phyloP scores from a whole-genome alignment of 2,888 invertebrate species.

The Ophion ellenae region DNA sequence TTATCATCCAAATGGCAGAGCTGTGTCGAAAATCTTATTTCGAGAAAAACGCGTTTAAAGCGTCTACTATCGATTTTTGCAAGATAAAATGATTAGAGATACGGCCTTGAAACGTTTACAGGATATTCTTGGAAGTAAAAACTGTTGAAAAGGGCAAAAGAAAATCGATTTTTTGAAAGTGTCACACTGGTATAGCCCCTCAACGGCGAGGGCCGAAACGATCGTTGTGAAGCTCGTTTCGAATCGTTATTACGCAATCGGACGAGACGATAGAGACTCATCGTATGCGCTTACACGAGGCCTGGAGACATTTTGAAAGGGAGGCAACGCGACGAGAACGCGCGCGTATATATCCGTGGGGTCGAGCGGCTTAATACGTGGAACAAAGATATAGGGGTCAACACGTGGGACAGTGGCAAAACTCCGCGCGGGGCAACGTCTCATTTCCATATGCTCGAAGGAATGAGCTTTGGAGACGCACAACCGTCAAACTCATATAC shows the following conservation, averaged over 20 bases:
- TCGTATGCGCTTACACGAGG: background rate
- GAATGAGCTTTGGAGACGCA: slow-evolving; percentile 8
- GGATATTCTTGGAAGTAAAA: too few relatives aligned
- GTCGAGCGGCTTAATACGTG: slow-evolving; percentile 61
- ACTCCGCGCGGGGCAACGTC: slow-evolving; percentile 60
- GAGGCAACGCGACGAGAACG: background rate
- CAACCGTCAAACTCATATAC: background rate
- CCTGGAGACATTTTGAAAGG: background rate
- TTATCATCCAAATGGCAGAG: too few relatives aligned
- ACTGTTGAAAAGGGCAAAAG: too few relatives aligned
- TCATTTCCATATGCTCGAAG: slow-evolving; percentile 73
- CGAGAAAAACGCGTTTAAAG: too few relatives aligned
- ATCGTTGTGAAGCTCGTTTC: background rate
- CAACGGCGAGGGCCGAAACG: background rate
- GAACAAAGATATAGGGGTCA: slow-evolving; percentile 74
- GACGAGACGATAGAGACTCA: background rate
- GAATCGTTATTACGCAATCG: slow-evolving; percentile 18
- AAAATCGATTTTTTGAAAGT: too few relatives aligned
- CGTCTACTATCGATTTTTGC: too few relatives aligned
- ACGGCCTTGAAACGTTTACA: too few relatives aligned
- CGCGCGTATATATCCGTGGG: slow-evolving; percentile 49
- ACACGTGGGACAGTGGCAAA: slow-evolving; percentile 71
- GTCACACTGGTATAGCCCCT: background rate
- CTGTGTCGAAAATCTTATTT: too few relatives aligned
- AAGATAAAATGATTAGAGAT: too few relatives aligned